Evolutionary conservation across 2,113 vertebrate genomes (phyloP).

Genomic region (Sander vitreus): DNA sequence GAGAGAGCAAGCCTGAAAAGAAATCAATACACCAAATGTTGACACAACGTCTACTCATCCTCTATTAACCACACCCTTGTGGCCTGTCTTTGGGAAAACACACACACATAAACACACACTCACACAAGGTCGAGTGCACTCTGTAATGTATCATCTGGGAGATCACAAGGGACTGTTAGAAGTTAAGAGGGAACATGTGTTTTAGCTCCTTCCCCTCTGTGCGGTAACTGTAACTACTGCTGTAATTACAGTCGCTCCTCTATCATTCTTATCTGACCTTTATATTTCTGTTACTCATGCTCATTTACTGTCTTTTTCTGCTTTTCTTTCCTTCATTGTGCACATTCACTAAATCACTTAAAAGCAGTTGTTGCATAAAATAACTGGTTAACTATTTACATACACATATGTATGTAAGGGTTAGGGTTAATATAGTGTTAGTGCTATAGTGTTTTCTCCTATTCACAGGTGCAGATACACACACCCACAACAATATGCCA

Average conservation of each 20-base stretch:
- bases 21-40: constrained; percentile 72
- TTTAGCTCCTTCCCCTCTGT: constrained; percentile 8
- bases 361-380: constrained; percentile 13
- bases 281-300: background rate
- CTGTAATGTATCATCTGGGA: constrained; percentile 37
- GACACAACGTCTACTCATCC: constrained; percentile 68
- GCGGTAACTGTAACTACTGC: background rate
- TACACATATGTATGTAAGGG: too few species aligned
- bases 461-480: too few species aligned
- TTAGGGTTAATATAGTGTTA: too few species aligned
- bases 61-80: constrained; percentile 63
- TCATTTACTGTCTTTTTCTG: background rate
- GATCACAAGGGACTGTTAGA: constrained; percentile 32
- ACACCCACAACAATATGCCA: background rate
- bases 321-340: background rate
- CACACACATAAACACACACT: constrained; percentile 9
- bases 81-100: constrained; percentile 30
- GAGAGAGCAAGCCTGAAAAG: constrained; percentile 23
- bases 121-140: constrained; percentile 54
- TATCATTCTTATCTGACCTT: background rate
- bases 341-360: constrained; percentile 9
- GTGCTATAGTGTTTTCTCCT: too few species aligned
- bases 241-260: constrained; percentile 17
- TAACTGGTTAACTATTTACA: constrained; percentile 47
- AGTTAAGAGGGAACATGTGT: constrained; percentile 42